Conservation (phyloP, 2,888 invertebrate genomes). For the Tinea pellionella region DNA sequence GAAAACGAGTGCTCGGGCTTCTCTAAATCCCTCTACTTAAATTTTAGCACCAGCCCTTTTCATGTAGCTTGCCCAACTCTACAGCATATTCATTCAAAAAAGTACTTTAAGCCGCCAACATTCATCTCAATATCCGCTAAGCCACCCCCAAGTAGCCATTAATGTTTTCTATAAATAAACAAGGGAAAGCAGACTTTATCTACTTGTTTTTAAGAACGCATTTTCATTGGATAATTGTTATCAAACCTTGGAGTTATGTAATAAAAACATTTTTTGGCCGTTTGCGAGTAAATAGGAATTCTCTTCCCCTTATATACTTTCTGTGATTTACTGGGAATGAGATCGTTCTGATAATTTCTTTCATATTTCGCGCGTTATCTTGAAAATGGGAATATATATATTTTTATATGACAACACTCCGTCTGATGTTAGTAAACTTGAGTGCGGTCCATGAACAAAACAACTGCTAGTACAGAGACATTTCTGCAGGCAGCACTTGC, state of each 20-base stretch:
- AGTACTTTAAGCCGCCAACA: conserved; percentile 21
- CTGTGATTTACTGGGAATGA: conserved; percentile 65
- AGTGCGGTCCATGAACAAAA: too few relatives aligned
- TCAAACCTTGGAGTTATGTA: conserved; percentile 63
- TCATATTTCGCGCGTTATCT: conserved; percentile 67
- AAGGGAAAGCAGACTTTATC: conserved; percentile 31
- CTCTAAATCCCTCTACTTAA: conserved; percentile 65
- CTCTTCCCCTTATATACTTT: conserved; percentile 56
- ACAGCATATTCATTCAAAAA: conserved; percentile 25
- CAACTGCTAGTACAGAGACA: too few relatives aligned
- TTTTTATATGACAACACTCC: too few relatives aligned
- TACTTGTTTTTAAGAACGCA: conserved; percentile 20
- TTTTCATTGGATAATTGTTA: conserved; percentile 25
- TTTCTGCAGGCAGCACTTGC: too few relatives aligned
- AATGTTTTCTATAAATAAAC: neutral
- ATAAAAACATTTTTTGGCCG: conserved; percentile 67
- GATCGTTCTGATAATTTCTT: conserved; percentile 67
- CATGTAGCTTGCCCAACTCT: conserved; percentile 39
- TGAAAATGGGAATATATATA: conserved; percentile 49
- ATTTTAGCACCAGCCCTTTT: conserved; percentile 61
- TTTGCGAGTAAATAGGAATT: conserved; percentile 63
- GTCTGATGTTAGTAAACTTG: too few relatives aligned
- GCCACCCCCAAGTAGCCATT: neutral
- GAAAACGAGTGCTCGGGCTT: conserved; percentile 35
- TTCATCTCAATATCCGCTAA: conserved; percentile 25